phyloP scores from a whole-genome alignment of 2,113 vertebrate species.

The Phasianus colchicus region DNA sequence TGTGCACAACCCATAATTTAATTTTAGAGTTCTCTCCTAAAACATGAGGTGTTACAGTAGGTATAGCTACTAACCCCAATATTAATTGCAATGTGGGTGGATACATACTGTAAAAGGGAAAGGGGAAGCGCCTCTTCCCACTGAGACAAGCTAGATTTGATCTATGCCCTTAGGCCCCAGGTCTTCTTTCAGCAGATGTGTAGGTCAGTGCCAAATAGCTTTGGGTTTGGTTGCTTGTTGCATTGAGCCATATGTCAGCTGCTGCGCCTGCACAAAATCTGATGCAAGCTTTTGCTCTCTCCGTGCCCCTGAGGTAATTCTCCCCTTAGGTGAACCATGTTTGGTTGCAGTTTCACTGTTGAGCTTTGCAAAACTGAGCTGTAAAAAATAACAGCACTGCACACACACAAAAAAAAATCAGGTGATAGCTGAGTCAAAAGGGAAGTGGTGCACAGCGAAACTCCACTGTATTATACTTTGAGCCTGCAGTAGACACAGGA shows the following conservation, averaged over 20 bases:
- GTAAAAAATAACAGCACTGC: neutral
- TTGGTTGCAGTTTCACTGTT: conserved; percentile 6
- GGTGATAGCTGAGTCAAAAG: neutral
- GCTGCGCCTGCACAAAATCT: conserved; percentile 4
- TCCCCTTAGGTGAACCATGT: neutral
- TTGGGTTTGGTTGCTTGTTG: conserved; percentile 27
- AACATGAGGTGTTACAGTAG: neutral
- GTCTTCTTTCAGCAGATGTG: conserved; percentile 11
- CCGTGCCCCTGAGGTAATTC: neutral
- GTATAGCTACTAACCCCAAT: neutral
- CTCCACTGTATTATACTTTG: neutral
- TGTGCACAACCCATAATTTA: neutral
- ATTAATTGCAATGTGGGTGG: neutral
- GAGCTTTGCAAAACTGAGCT: neutral
- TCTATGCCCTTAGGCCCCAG: neutral
- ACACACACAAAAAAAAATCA: neutral
- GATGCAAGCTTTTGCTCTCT: neutral
- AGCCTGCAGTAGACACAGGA: neutral
- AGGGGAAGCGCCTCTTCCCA: neutral
- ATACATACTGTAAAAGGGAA: neutral
- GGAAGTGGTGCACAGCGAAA: neutral
- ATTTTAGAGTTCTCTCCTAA: neutral
- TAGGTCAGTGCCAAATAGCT: conserved; percentile 34
- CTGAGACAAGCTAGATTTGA: neutral
- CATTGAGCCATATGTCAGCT: conserved; percentile 33